Base-by-base conservation (phyloP, 30 jellyfish, hydroid and myxozoan species). In the Cassiopea andromeda region DNA sequence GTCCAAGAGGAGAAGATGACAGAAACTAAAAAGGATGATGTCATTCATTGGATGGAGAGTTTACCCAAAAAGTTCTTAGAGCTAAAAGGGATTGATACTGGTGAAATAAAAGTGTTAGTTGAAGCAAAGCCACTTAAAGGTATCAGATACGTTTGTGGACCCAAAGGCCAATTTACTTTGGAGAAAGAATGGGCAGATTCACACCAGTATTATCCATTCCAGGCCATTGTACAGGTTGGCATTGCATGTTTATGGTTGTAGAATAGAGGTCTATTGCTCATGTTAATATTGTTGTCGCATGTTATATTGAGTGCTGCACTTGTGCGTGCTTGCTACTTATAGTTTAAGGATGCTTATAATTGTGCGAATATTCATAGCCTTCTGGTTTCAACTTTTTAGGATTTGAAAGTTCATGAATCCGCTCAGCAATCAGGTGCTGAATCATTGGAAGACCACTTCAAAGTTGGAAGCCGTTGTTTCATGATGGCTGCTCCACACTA, bases 401-500 rank as follows among this genome's bases (percentile, higher is more conserved):
- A 83, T 68, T 83, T 90, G 44, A 48, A 84, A 3, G 93, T 84
- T n/a, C 92, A 82, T 58, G 72, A 80, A 48, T 83, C 97, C 7
- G 48, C n/a, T 44, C 58, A 67, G 5, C 69, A 83, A 2, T 57
- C 57, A 46, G 97, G 46, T 5, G 68, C 45, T n/a, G 85, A 87
- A 6, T 81, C 98, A 6, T 47, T 94, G 27, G 93, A 80, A 43
- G 91, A 91, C 7, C 72, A 85, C 14, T 94, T 27, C 69, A 91
- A 92, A 3, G 85, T 77, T 17, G 94, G 90, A n/a, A 75, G 93
- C 44, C 46, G 76, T 6, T 87, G 97, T 75, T 94, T 94, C 81
- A 94, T 94, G 98, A 94, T 94, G 99, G 97, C 99, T 1, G 58
- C 94, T 1, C 95, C 98, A 14, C 87, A 80, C 59, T 94, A 94